These are phyloP conservation scores for Galleria mellonella DNA, from an alignment of 1,140 invertebrate genomes.

Conservation along the genomic window DNA sequence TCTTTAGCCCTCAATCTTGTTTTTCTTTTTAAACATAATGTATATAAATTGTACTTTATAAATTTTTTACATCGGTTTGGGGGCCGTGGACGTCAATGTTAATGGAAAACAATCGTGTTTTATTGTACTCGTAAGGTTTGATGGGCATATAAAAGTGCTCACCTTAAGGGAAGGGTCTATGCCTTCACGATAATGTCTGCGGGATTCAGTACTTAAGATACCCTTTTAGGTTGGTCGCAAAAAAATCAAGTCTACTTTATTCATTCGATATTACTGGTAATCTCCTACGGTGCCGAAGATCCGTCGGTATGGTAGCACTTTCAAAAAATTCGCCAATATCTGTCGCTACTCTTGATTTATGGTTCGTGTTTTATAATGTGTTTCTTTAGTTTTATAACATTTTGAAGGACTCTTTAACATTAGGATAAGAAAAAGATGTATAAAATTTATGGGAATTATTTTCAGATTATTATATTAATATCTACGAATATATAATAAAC, in stretches of 20 bases:
- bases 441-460: no score
- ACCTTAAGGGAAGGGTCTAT: constrained; percentile 53
- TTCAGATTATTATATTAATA: no score
- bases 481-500: no score
- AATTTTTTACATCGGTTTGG: constrained; percentile 9
- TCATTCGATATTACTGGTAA: constrained; percentile 27
- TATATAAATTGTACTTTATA: neutral
- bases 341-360: no score
- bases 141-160: constrained; percentile 61
- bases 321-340: neutral
- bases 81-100: constrained; percentile 34
- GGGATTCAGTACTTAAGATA: constrained; percentile 49
- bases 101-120: constrained; percentile 70
- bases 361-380: no score
- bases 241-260: constrained; percentile 43
- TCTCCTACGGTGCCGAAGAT: constrained; percentile 15
- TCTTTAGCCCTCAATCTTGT: no score
- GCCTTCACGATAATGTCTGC: constrained; percentile 46
- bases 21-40: no score
- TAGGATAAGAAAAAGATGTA: no score
- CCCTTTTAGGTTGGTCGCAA: constrained; percentile 48
- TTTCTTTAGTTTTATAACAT: no score
- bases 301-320: constrained; percentile 16
- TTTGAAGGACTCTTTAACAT: no score
- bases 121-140: constrained; percentile 65